Conservation (phyloP, 2,888 invertebrate species). For the Corythucha ciliata region DNA sequence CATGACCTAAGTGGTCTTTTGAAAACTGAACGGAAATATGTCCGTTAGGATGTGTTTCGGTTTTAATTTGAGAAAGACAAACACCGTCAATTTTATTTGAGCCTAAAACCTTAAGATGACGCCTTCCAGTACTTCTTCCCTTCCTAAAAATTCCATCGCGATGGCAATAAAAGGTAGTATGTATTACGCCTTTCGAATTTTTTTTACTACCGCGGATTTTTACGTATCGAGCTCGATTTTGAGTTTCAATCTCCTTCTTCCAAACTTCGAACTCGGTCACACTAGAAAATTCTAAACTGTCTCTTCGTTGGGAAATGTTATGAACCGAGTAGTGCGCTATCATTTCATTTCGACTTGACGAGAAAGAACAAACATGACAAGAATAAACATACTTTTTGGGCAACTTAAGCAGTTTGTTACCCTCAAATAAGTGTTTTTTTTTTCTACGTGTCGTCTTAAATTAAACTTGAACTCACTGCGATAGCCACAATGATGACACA, state of each 20-base stretch:
- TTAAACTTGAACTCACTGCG: constrained; percentile 5
- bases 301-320: not conserved
- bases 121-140: constrained; percentile 1
- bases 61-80: constrained; percentile 10
- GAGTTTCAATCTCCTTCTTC: constrained; percentile 3
- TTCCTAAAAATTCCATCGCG: constrained; percentile 8
- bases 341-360: not conserved
- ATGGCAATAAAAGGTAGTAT: not conserved
- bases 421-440: too few species aligned
- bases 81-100: constrained; percentile 17
- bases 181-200: not conserved
- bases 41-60: not conserved
- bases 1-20: constrained; percentile 10
- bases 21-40: constrained; percentile 1
- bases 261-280: not conserved
- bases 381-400: not conserved
- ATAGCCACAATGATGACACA: constrained; percentile 2
- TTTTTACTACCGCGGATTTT: not conserved
- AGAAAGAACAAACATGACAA: constrained; percentile 6
- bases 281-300: not conserved
- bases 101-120: constrained; percentile 1
- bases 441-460: constrained; percentile 3
- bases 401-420: not conserved
- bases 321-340: constrained; percentile 3
- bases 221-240: not conserved